Conservation (phyloP, 2,888 invertebrate species). For the Dasysyrphus tricinctus region DNA sequence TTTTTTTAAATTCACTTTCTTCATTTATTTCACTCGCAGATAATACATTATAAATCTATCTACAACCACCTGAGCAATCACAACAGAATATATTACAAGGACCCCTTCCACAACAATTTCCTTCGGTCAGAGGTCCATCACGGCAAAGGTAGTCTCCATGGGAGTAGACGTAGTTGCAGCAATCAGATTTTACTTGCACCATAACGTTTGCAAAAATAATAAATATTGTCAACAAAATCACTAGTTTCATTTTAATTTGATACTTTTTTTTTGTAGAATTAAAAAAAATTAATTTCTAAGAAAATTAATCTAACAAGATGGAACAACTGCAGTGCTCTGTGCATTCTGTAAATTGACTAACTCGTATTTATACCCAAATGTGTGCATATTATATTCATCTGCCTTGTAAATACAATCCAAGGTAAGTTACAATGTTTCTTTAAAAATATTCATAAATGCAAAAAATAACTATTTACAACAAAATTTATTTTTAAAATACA, state of each 20-base stretch:
- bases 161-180: slow-evolving; percentile 13
- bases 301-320: background rate
- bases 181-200: slow-evolving; percentile 7
- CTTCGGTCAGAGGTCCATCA: slow-evolving; percentile 18
- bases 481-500: background rate
- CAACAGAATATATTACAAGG: slow-evolving; percentile 23
- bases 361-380: slow-evolving; percentile 8
- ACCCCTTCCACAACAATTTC: slow-evolving; percentile 29
- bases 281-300: background rate
- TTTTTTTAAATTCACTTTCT: background rate
- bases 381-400: background rate
- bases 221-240: slow-evolving; percentile 7
- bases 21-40: background rate
- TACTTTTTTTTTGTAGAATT: background rate
- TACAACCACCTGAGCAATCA: slow-evolving; percentile 21
- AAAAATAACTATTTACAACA: background rate
- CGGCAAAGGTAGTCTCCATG: slow-evolving; percentile 5
- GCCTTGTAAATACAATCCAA: background rate
- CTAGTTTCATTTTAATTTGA: slow-evolving; percentile 15
- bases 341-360: background rate
- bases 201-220: slow-evolving; percentile 14
- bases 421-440: background rate
- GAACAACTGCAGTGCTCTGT: slow-evolving; percentile 12
- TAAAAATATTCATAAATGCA: slow-evolving; percentile 4
- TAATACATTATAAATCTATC: background rate